Evolutionary conservation across 2,797 vertebrate species (phyloP), one percentile per base, ranked within the genome.

Genomic region (Lithobates pipiens): DNA sequence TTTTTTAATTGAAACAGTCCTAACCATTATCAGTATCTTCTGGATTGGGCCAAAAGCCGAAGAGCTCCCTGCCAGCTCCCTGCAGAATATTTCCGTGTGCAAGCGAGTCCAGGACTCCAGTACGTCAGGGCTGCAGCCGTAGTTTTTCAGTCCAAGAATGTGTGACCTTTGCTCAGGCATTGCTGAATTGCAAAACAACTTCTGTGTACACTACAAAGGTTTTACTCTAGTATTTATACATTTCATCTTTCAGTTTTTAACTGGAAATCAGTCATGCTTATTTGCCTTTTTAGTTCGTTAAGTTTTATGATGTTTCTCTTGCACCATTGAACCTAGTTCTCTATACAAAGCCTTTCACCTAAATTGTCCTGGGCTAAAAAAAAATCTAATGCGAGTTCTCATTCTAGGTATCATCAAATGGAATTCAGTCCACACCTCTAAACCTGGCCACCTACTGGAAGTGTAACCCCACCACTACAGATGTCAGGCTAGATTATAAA

Each of bases 361-460:
- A 7, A 21, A 29, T 57, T 61, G 2, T 36, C 21, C 10, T 32
- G 27, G 13, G 16, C 44, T 16, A 15, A n/a, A 44, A 16, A 16
- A 29, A 0, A 6, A 54, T 15, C 68, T 70, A n/a, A 73, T 2
- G 36, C 61, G 32, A 63, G 18, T 74, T 74, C 36, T 72, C 85
- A 80, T 88, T 88, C 79, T 93, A 99, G 98, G 98, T 99, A 78
- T 95, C 91, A 89, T 98, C 98, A 78, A 97, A 98, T 69, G 98
- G 98, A 70, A 98, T 99, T 91, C 97, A 97, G 85, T 99, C 98
- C 76, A 98, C 98, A 63, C 98, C 98, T 63, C 93, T 99, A 67
- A 99, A 99, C 91, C 95, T 99, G 90, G 97, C 98, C 8, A 96
- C 98, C 5, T 99, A 99, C 88, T 99, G 98, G 98, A 99, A 99